Evolutionary conservation across 2,797 vertebrate species (phyloP).

Genomic region (Petrocephalus schoutedeni): DNA sequence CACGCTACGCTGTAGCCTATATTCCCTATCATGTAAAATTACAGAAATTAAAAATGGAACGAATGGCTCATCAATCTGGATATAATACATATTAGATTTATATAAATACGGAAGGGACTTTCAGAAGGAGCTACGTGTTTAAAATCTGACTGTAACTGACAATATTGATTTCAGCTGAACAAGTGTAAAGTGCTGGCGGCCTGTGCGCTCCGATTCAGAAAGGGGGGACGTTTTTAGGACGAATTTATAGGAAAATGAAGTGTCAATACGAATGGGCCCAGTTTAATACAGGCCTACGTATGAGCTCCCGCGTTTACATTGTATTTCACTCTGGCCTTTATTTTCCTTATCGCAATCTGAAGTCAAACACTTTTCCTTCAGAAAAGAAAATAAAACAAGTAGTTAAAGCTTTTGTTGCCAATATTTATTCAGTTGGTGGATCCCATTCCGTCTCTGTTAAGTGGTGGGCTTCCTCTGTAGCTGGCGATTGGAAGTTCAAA

Average conservation of each 20-base stretch:
- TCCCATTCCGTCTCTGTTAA: conserved; percentile 6
- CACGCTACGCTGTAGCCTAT: not conserved
- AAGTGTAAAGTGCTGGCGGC: not conserved
- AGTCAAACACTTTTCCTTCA: not conserved
- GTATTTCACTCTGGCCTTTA: not conserved
- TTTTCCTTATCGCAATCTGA: not conserved
- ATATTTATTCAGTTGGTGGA: conserved; percentile 39
- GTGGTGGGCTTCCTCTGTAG: not conserved
- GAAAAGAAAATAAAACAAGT: not conserved
- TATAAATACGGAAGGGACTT: not conserved
- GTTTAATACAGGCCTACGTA: not conserved
- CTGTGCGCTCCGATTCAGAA: not conserved
- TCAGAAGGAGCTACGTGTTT: not conserved
- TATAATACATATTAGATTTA: not conserved
- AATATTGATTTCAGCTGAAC: no score
- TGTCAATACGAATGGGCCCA: not conserved
- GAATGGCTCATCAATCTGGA: not conserved
- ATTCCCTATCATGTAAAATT: not conserved
- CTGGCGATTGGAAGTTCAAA: not conserved
- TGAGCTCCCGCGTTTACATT: not conserved
- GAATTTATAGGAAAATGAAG: not conserved
- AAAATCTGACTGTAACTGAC: not conserved
- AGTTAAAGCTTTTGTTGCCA: conserved; percentile 11
- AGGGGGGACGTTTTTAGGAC: not conserved
- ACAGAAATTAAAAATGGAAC: not conserved